phyloP scores from a whole-genome alignment of 2,113 vertebrate genomes.

The Dissostichus mawsoni region DNA sequence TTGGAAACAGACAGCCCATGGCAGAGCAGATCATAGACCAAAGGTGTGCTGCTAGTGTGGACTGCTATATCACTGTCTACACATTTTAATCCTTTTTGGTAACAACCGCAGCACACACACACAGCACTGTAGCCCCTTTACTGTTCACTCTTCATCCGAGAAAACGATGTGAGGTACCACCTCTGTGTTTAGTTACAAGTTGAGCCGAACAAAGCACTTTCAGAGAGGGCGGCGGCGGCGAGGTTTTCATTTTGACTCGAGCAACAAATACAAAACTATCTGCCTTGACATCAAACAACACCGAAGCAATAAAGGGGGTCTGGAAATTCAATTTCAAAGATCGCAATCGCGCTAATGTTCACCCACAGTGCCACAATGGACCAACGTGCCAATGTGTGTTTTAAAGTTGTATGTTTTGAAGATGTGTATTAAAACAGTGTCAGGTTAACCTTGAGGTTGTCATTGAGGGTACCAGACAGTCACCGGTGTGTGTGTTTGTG shows the following conservation, averaged over 20 bases:
- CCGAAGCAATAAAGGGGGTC: slow-evolving; percentile 7
- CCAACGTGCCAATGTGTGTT: slow-evolving; percentile 1
- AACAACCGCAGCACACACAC: background rate
- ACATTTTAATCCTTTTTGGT: slow-evolving; percentile 1
- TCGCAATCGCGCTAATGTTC: slow-evolving; percentile 31
- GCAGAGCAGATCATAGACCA: slow-evolving; percentile 52
- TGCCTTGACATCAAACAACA: slow-evolving; percentile 7
- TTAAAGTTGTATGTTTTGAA: background rate
- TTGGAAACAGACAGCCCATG: slow-evolving; percentile 71
- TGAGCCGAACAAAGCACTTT: slow-evolving; percentile 7
- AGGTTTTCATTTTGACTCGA: slow-evolving; percentile 27
- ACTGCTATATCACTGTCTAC: slow-evolving; percentile 41
- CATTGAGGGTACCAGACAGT: slow-evolving; percentile 38
- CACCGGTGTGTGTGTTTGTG: background rate
- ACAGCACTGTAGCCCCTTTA: background rate
- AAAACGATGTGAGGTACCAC: background rate
- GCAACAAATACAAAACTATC: slow-evolving; percentile 16
- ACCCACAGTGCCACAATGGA: background rate
- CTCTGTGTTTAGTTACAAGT: slow-evolving; percentile 18
- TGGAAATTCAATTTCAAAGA: slow-evolving; percentile 47
- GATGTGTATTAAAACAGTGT: slow-evolving; percentile 7
- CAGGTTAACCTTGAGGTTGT: slow-evolving; percentile 43
- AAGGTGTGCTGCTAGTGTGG: slow-evolving; percentile 48
- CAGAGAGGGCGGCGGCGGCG: background rate
- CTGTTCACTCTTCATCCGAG: background rate